These are phyloP conservation scores for Sparus aurata DNA, from an alignment of 2,797 vertebrate species.

Conservation along the genomic window DNA sequence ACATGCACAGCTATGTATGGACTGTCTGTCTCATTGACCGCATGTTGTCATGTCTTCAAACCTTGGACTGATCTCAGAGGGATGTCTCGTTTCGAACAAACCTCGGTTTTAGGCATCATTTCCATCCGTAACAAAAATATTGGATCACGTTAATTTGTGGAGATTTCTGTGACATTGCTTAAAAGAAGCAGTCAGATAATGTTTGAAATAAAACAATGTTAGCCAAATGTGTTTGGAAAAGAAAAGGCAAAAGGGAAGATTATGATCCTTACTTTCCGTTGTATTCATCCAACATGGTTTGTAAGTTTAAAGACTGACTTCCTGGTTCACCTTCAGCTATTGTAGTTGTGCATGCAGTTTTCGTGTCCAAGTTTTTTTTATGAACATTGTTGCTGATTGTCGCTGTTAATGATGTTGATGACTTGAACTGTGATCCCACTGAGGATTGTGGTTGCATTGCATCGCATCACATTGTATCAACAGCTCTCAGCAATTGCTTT, in stretches of 20 bases:
- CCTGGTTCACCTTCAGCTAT: neutral
- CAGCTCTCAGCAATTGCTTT: too few relatives aligned
- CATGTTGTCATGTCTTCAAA: slow-evolving; percentile 32
- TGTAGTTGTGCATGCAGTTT: neutral
- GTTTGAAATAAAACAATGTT: neutral
- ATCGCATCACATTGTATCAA: too few relatives aligned
- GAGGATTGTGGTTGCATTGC: too few relatives aligned
- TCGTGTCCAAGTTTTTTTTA: too few relatives aligned
- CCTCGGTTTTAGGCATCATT: neutral
- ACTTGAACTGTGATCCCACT: too few relatives aligned
- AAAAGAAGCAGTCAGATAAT: neutral
- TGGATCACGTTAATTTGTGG: neutral
- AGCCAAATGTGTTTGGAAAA: neutral
- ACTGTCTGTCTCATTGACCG: slow-evolving; percentile 37
- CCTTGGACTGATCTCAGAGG: neutral
- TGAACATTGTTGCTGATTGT: too few relatives aligned
- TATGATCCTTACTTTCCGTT: neutral
- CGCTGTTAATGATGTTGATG: too few relatives aligned
- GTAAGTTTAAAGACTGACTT: neutral
- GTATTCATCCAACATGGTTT: neutral
- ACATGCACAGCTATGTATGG: slow-evolving; percentile 33
- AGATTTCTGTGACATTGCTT: neutral
- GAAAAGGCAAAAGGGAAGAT: neutral
- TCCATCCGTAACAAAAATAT: neutral
- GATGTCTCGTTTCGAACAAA: neutral